Conservation (phyloP, 2,797 vertebrate species). For the Alosa sapidissima region DNA sequence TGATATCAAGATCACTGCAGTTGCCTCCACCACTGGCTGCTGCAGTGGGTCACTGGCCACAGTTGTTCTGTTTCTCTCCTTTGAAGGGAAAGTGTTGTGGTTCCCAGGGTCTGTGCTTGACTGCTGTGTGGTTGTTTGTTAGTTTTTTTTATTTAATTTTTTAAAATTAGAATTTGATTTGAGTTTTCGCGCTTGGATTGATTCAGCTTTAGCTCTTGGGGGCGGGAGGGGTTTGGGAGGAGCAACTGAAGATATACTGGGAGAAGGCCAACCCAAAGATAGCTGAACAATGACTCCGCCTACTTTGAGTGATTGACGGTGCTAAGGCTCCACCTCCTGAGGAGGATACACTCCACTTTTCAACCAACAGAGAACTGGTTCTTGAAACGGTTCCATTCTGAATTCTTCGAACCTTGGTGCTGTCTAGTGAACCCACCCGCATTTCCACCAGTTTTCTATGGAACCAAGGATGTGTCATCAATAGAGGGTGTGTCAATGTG, state of each 20-base stretch:
- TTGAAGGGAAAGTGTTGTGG: not conserved
- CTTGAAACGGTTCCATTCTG: too few relatives aligned
- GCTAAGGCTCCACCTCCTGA: conserved; percentile 3
- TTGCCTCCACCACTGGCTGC: too few relatives aligned
- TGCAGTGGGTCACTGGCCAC: not conserved
- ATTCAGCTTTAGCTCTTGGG: conserved; percentile 5
- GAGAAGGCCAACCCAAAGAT: conserved; percentile 55
- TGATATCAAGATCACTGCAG: not conserved
- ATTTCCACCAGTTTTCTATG: too few relatives aligned
- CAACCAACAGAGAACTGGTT: too few relatives aligned
- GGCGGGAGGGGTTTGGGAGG: not conserved
- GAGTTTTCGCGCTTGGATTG: not conserved
- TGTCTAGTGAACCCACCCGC: too few relatives aligned
- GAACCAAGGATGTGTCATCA: too few relatives aligned
- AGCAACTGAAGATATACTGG: conserved; percentile 32
- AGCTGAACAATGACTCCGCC: conserved; percentile 53
- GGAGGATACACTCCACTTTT: not conserved
- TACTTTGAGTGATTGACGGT: not conserved
- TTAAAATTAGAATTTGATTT: conserved; percentile 15
- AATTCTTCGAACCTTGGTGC: too few relatives aligned
- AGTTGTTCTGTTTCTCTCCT: not conserved
- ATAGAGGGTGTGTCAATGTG: too few relatives aligned
- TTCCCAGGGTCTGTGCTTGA: not conserved
- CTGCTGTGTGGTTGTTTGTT: conserved; percentile 58
- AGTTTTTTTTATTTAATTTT: conserved; percentile 52